Evolutionary conservation across 2,113 vertebrate species (phyloP).

Genomic region (Varanus salvator): DNA sequence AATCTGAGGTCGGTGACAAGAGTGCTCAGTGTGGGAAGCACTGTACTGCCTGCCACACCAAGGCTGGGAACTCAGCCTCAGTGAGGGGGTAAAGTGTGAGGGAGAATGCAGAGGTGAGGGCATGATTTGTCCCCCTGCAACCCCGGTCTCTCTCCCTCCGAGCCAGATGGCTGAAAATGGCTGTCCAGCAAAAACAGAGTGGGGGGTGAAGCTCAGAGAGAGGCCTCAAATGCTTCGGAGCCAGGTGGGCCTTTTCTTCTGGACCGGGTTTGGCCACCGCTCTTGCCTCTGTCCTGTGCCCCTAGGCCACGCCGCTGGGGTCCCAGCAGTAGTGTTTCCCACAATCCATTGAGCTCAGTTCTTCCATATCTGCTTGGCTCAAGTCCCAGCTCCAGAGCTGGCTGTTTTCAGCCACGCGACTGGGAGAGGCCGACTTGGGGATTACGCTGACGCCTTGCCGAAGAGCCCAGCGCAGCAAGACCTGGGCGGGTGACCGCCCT

Average conservation of each 20-base stretch:
- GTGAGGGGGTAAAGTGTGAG: too few relatives aligned
- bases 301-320: conserved; percentile 74
- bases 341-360: conserved; percentile 75
- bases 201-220: too few relatives aligned
- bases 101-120: too few relatives aligned
- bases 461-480: conserved; percentile 84
- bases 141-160: too few relatives aligned
- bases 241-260: background rate
- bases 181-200: too few relatives aligned
- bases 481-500: conserved; percentile 77
- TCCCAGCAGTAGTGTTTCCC: conserved; percentile 84
- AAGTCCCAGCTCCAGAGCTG: conserved; percentile 80
- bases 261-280: background rate
- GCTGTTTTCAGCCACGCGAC: conserved; percentile 75
- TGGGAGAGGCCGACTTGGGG: conserved; percentile 79
- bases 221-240: too few relatives aligned
- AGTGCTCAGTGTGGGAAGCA: too few relatives aligned
- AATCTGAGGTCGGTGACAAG: too few relatives aligned
- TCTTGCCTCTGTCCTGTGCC: background rate
- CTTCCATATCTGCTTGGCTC: conserved; percentile 70
- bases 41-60: too few relatives aligned
- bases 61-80: too few relatives aligned
- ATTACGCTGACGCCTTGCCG: conserved; percentile 81
- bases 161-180: too few relatives aligned
- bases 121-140: too few relatives aligned